phyloP scores from a whole-genome alignment of 2,888 invertebrate species.

The Hypolimnas misippus region DNA sequence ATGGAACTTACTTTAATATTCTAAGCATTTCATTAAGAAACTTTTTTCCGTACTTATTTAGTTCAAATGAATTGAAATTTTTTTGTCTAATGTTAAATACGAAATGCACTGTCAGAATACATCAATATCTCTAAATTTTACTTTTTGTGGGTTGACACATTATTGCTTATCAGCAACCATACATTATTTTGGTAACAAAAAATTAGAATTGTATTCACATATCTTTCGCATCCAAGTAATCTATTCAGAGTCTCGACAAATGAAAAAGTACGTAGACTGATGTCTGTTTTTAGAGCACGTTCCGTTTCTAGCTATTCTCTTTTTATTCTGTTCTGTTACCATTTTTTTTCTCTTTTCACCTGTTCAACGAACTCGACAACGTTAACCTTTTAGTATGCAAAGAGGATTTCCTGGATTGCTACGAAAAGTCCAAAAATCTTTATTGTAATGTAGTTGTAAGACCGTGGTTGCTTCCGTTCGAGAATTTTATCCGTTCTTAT shows the following conservation, averaged over 20 bases:
- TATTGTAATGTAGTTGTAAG: conserved; percentile 29
- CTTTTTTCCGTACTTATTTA: no score
- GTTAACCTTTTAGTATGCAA: conserved; percentile 50
- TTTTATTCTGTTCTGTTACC: conserved; percentile 32
- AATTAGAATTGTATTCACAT: background rate
- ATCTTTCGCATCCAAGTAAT: conserved; percentile 6
- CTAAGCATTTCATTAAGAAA: no score
- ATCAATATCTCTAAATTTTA: no score
- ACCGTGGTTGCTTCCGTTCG: conserved; percentile 19
- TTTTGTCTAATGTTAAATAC: no score
- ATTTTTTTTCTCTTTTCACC: conserved; percentile 39
- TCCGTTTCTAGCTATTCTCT: conserved; percentile 23
- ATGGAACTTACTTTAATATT: no score
- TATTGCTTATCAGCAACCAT: no score
- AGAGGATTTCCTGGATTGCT: conserved; percentile 44
- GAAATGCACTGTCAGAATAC: no score
- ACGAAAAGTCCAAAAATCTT: conserved; percentile 39
- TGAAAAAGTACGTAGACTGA: conserved; percentile 17
- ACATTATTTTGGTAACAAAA: background rate
- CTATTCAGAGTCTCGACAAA: conserved; percentile 22
- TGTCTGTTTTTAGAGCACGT: conserved; percentile 34
- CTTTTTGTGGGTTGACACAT: no score
- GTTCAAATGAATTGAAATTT: no score
- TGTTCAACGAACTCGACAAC: conserved; percentile 43
- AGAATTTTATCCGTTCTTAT: conserved; percentile 20